phyloP scores from a whole-genome alignment of 2,888 invertebrate genomes.

The Ernsta delagoae region DNA sequence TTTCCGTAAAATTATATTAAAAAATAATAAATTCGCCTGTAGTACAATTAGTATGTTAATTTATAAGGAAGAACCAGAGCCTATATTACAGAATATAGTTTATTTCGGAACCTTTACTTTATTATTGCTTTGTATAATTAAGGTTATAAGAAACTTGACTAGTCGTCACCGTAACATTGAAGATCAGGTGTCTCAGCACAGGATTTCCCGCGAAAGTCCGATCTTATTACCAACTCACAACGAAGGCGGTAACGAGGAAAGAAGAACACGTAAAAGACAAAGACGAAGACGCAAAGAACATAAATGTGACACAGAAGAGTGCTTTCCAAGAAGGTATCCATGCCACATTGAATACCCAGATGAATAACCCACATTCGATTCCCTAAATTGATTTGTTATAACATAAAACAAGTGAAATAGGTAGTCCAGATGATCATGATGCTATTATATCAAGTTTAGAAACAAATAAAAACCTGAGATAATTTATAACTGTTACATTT shows the following conservation, averaged over 20 bases:
- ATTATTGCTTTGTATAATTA: conserved; percentile 52
- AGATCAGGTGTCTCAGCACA: not conserved
- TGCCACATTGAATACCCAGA: not conserved
- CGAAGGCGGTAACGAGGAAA: conserved; percentile 39
- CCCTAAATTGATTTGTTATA: not conserved
- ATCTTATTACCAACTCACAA: conserved; percentile 10
- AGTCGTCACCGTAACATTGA: conserved; percentile 31
- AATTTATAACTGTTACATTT: too few species aligned
- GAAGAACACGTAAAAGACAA: conserved; percentile 47
- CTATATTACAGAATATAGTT: conserved; percentile 48
- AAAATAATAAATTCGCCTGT: not conserved
- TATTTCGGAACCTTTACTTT: conserved; percentile 51
- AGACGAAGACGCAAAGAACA: conserved; percentile 50
- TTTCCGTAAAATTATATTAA: not conserved
- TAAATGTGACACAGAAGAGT: conserved; percentile 51
- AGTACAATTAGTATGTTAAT: conserved; percentile 54
- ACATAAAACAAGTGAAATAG: conserved; percentile 40
- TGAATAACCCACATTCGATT: not conserved
- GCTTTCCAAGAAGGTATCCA: conserved; percentile 45
- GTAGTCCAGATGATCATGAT: conserved; percentile 42
- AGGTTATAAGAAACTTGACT: conserved; percentile 48
- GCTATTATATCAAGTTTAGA: conserved; percentile 47
- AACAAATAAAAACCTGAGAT: conserved; percentile 49
- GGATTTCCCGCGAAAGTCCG: not conserved
- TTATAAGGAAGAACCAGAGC: conserved; percentile 53